Base-by-base conservation (phyloP, 2,113 vertebrate species). In the Loxodonta africana region DNA sequence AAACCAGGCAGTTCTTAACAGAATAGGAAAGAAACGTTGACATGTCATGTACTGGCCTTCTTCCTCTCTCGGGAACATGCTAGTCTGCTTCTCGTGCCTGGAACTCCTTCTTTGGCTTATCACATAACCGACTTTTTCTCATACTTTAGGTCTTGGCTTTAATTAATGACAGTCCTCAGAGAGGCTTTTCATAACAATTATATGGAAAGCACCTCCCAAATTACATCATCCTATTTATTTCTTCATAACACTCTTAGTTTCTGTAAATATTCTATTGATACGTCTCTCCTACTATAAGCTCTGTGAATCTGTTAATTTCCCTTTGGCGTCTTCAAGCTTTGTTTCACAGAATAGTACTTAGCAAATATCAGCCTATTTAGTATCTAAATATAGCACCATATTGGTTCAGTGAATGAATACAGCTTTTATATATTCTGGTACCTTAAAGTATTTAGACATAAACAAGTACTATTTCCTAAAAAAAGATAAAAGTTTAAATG, bases 181-280 rank as follows among this genome's bases (percentile, higher is more conserved):
- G 92, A 96, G 53, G 21, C 51, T 88, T 89, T 74, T 76, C 86
- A 37, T 94, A 91, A 33, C 44, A 10, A 21, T 91, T 48, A n/a
- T 93, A 89, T 83, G 86, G 91, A 81, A 97, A 91, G 9, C 83
- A 53, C 12, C 44, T 95, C 88, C 60, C 28, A 83, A 60, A 46
- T 95, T 90, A 60, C 65, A 88, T 97, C 94, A 95, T 92, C 87
- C 51, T 88, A 41, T 92, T 97, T 88, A 60, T 91, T 93, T 88
- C 57, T 96, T 74, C 76, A 46, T 48, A 62, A 60, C 71, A 53
- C 41, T 85, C n/a, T 25, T 18, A 44, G n/a, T 44, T 51, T 85
- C 63, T 82, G 25, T 94, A 80, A 94, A 81, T 84, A 37, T 57
- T 93, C 76, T 90, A 80, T 90, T 94, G 97, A 5, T 87, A 2